phyloP scores from a whole-genome alignment of 2,797 vertebrate species.

The Mionectes olivaceus region DNA sequence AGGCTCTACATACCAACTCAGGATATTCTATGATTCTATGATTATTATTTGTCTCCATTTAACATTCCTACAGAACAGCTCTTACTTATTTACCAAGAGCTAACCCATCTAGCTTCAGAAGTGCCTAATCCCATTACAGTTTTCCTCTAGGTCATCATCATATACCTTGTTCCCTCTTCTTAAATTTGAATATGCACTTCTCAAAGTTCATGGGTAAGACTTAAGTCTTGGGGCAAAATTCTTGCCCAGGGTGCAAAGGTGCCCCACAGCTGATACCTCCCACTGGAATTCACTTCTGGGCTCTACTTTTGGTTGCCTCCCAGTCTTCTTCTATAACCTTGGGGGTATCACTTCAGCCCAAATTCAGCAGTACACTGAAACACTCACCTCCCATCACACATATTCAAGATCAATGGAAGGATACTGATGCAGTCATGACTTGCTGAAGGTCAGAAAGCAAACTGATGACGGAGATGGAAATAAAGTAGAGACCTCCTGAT shows the following conservation, averaged over 20 bases:
- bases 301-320: neutral
- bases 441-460: conserved; percentile 35
- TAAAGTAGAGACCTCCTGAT: neutral
- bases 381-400: neutral
- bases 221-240: neutral
- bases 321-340: neutral
- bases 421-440: neutral
- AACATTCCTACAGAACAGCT: neutral
- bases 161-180: neutral
- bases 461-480: neutral
- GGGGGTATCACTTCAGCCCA: neutral
- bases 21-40: neutral
- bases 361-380: neutral
- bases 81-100: neutral
- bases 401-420: neutral
- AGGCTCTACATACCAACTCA: neutral
- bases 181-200: neutral
- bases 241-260: neutral
- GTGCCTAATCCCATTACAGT: neutral
- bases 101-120: neutral
- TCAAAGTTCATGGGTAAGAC: neutral
- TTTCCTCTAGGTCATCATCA: neutral
- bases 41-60: neutral
- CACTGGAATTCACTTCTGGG: neutral
- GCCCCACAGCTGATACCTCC: neutral